Evolutionary conservation across 2,797 vertebrate species (phyloP).

Genomic region (Rhodeus uyekii): DNA sequence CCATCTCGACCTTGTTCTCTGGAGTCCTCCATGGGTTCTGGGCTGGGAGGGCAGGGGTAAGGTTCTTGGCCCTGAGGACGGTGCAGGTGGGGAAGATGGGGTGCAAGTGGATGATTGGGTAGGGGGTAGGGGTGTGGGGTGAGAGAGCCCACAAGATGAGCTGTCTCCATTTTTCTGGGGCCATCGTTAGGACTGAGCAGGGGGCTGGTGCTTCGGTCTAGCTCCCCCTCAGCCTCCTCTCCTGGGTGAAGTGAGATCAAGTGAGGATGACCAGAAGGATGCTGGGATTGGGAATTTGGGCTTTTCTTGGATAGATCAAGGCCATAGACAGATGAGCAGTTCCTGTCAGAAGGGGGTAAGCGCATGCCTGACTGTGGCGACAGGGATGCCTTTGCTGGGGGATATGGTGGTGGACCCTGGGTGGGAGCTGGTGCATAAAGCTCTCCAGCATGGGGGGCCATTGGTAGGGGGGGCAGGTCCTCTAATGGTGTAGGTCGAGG

Average conservation of each 20-base stretch:
- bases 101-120: conserved; percentile 77
- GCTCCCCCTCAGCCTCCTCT: conserved; percentile 75
- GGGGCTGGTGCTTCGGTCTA: conserved; percentile 79
- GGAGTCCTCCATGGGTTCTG: conserved; percentile 73
- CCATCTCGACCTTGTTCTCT: conserved; percentile 71
- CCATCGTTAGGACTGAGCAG: conserved; percentile 74
- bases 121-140: conserved; percentile 77
- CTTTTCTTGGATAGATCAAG: conserved; percentile 98
- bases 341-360: conserved; percentile 80
- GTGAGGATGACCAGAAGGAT: conserved; percentile 73
- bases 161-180: conserved; percentile 81
- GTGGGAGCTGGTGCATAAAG: conserved; percentile 86
- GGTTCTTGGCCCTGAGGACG: conserved; percentile 73
- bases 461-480: conserved; percentile 76
- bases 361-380: conserved; percentile 78
- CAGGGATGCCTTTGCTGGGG: conserved; percentile 75
- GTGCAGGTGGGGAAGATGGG: conserved; percentile 80
- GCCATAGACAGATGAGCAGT: conserved; percentile 91
- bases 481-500: conserved; percentile 77
- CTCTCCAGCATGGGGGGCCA: conserved; percentile 89
- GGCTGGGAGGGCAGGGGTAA: conserved; percentile 73
- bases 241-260: conserved; percentile 77
- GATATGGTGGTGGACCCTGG: conserved; percentile 81
- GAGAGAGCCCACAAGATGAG: conserved; percentile 70
- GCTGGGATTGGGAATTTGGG: conserved; percentile 82